Percentiles rank a stretch among this genome's conserved stretches.
phyloP scores from a whole-genome alignment of 2,113 vertebrate genomes.

The Sphyrna mokarran region DNA sequence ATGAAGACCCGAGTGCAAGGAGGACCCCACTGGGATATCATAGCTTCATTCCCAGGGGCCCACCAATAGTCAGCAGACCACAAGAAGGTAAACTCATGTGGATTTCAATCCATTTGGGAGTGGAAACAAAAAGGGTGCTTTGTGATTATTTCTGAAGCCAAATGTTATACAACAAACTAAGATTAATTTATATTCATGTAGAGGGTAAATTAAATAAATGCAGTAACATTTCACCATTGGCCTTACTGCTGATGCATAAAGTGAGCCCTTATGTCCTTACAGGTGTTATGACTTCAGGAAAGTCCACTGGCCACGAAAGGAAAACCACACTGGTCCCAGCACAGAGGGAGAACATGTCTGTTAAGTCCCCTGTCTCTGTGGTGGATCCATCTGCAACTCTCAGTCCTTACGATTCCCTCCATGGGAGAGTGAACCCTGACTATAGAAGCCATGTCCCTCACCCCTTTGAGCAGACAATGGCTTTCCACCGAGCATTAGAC shows the following conservation, averaged over 20 bases:
- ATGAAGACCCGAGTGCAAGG: slow-evolving; percentile 83
- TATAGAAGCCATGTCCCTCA: slow-evolving; percentile 79
- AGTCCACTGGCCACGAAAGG: slow-evolving; percentile 78
- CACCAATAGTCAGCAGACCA: slow-evolving; percentile 72
- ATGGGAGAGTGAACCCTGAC: slow-evolving; percentile 67
- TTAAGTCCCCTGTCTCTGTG: slow-evolving; percentile 84
- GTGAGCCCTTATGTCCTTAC: slow-evolving; percentile 32
- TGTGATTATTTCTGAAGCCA: background rate
- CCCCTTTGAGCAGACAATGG: slow-evolving; percentile 78
- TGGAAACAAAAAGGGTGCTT: background rate
- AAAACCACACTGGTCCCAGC: slow-evolving; percentile 72
- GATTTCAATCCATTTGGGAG: background rate
- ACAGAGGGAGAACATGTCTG: slow-evolving; percentile 79
- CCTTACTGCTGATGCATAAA: background rate
- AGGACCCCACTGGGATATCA: slow-evolving; percentile 87
- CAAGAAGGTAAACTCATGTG: slow-evolving; percentile 65
- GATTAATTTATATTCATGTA: background rate
- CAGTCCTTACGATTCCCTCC: slow-evolving; percentile 88
- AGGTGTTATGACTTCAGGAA: slow-evolving; percentile 74
- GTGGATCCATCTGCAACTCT: slow-evolving; percentile 73
- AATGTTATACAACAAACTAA: background rate
- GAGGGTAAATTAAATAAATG: background rate
- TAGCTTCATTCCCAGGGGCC: slow-evolving; percentile 78
- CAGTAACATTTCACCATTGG: background rate
- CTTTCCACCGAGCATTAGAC: slow-evolving; percentile 83